These are phyloP conservation scores for Tachina grossa DNA, from an alignment of 2,888 invertebrate genomes.

Conservation along the genomic window DNA sequence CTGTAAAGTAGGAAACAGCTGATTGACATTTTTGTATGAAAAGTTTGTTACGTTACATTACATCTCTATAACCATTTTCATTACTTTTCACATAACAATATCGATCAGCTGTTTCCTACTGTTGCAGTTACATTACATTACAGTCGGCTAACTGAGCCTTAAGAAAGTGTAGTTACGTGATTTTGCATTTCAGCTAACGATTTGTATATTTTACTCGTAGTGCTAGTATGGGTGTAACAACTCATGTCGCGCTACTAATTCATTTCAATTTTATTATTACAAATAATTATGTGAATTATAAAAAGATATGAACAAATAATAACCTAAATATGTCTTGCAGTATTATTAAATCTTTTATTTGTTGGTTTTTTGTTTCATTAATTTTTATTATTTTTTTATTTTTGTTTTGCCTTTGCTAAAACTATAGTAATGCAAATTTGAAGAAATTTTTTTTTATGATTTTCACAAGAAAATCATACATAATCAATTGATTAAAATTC, in stretches of 20 bases:
- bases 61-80: no score
- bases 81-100: no score
- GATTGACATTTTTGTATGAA: no score
- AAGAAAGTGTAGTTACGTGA: no score
- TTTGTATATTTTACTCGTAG: neutral
- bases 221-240: neutral
- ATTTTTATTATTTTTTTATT: neutral
- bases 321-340: conserved; percentile 6
- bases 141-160: no score
- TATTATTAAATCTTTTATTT: conserved; percentile 11
- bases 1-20: no score
- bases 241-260: conserved; percentile 11
- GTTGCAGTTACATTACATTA: no score
- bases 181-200: no score
- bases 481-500: conserved; percentile 22
- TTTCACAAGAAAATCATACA: conserved; percentile 16
- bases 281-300: conserved; percentile 49
- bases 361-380: neutral
- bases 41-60: no score
- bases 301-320: neutral
- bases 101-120: no score
- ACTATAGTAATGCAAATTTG: conserved; percentile 24
- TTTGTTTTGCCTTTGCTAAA: neutral
- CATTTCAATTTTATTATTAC: conserved; percentile 45
- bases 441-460: conserved; percentile 25